Percentiles rank a stretch among this genome's conserved stretches.
Evolutionary conservation across 2,113 vertebrate species (phyloP).

Genomic region (Megaleporinus macrocephalus): DNA sequence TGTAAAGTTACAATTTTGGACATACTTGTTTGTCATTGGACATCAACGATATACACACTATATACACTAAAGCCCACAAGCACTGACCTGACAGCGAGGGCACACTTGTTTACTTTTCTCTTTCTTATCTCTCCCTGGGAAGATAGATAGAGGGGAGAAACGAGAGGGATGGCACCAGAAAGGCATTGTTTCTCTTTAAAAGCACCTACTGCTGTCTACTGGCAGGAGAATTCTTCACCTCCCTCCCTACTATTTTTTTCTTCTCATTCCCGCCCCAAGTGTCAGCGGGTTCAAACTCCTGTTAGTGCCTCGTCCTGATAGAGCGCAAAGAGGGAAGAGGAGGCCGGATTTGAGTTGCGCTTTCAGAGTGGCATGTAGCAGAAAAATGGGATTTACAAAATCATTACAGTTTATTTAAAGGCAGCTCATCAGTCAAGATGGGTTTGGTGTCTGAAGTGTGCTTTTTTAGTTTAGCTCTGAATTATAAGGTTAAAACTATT

Average conservation of each 20-base stretch:
- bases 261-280: background rate
- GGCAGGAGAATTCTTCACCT: background rate
- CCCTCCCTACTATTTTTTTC: background rate
- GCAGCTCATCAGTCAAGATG: too few species aligned
- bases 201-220: constrained; percentile 35
- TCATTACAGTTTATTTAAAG: too few species aligned
- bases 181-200: constrained; percentile 21
- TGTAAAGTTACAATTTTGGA: too few species aligned
- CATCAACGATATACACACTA: too few species aligned
- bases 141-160: background rate
- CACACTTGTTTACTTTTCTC: constrained; percentile 15
- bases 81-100: constrained; percentile 19
- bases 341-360: too few species aligned
- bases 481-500: too few species aligned
- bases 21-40: too few species aligned
- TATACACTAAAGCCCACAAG: background rate
- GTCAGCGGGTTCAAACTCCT: constrained; percentile 42
- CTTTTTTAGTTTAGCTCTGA: too few species aligned
- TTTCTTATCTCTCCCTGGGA: background rate
- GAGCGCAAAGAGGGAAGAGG: background rate
- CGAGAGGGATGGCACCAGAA: background rate
- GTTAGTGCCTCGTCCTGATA: background rate
- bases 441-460: too few species aligned
- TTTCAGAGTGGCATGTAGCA: too few species aligned
- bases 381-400: too few species aligned